Conservation (phyloP, 2,113 vertebrate genomes). For the Dicentrarchus labrax region DNA sequence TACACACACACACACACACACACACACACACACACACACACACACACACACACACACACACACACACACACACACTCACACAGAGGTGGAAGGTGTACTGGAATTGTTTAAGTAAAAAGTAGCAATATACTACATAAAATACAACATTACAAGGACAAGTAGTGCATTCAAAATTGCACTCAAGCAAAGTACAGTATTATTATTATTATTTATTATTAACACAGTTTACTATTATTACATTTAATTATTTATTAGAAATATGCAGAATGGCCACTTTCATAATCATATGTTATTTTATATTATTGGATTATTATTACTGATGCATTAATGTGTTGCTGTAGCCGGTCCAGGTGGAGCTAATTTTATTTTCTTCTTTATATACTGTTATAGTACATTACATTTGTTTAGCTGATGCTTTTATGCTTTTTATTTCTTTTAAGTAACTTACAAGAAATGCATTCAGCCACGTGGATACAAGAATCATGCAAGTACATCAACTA, state of each 20-base stretch:
- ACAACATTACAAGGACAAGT: background rate
- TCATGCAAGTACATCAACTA: too few relatives aligned
- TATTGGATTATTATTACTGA: background rate
- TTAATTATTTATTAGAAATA: background rate
- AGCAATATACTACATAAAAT: background rate
- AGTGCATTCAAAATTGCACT: background rate
- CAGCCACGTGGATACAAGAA: too few relatives aligned
- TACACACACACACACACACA: constrained; percentile 30
- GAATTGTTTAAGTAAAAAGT: background rate
- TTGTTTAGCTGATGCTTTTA: too few relatives aligned
- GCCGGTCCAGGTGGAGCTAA: background rate
- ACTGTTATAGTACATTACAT: background rate
- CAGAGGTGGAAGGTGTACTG: background rate
- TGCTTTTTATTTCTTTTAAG: too few relatives aligned
- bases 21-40: constrained; percentile 28
- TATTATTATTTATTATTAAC: background rate
- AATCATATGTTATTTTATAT: background rate
- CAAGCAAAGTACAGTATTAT: background rate
- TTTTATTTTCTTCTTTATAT: background rate
- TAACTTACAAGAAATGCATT: too few relatives aligned
- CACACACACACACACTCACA: constrained; percentile 28
- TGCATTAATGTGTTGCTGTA: background rate
- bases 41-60: background rate
- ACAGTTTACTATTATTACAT: background rate
- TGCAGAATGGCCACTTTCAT: background rate